Evolutionary conservation across 2,797 vertebrate genomes (phyloP).

Genomic region (Lepidocolaptes lacrymiger): DNA sequence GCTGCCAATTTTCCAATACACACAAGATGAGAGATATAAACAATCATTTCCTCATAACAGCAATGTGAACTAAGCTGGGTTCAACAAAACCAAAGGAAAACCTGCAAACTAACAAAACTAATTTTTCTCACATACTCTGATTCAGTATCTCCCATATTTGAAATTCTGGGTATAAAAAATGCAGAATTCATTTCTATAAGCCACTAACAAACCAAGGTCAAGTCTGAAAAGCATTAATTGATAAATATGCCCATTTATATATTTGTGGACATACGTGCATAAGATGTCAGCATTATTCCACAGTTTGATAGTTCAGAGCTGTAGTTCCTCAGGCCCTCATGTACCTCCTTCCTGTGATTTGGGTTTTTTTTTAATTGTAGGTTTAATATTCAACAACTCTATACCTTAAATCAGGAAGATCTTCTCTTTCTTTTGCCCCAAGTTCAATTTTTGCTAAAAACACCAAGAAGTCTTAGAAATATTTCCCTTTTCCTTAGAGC

Average conservation of each 20-base stretch:
- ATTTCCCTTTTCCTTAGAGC: background rate
- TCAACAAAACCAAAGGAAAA: conserved; percentile 16
- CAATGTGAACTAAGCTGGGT: background rate
- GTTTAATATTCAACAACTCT: background rate
- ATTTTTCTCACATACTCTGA: background rate
- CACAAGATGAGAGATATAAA: conserved; percentile 30
- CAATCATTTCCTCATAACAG: conserved; percentile 45
- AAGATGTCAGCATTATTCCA: background rate
- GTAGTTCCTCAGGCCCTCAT: background rate
- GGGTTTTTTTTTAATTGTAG: background rate
- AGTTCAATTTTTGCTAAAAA: background rate
- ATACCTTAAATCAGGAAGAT: background rate
- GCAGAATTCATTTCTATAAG: background rate
- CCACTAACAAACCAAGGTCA: background rate
- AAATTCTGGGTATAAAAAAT: background rate
- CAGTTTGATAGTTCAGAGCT: background rate
- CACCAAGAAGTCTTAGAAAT: background rate
- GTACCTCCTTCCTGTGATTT: background rate
- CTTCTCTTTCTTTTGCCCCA: background rate
- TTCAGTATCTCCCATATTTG: background rate
- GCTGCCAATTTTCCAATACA: conserved; percentile 58
- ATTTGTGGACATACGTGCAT: background rate
- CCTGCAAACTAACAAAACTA: background rate
- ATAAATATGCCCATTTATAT: background rate
- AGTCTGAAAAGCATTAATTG: background rate